These are phyloP conservation scores for Microplitis deprimator DNA, from an alignment of 2,888 invertebrate species.

Conservation along the genomic window DNA sequence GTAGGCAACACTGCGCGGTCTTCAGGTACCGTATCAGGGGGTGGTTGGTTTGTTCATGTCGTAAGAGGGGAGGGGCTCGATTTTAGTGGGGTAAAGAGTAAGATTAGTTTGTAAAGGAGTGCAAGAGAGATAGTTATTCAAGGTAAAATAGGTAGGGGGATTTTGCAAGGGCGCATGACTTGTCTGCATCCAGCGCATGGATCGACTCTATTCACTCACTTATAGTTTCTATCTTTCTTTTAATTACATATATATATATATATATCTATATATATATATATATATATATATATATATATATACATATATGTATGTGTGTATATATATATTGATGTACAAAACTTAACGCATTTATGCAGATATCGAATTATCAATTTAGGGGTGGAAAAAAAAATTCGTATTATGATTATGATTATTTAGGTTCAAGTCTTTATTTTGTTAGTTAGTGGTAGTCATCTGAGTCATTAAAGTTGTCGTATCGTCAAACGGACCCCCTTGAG, in stretches of 20 bases:
- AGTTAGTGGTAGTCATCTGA: neutral
- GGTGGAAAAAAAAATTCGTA: too few relatives aligned
- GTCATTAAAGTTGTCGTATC: conserved; percentile 6
- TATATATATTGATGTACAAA: neutral
- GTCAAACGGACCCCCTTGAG: neutral
- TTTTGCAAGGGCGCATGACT: conserved; percentile 62
- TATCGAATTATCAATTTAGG: neutral
- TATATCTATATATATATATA: conserved; percentile 20
- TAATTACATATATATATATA: conserved; percentile 5
- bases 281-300: conserved; percentile 18
- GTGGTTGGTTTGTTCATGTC: conserved; percentile 39
- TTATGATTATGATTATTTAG: too few relatives aligned
- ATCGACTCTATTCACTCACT: conserved; percentile 58
- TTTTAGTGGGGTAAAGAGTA: conserved; percentile 7
- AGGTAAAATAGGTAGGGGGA: conserved; percentile 41
- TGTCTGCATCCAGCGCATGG: conserved; percentile 65
- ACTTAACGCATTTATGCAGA: neutral
- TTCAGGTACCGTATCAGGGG: conserved; percentile 49
- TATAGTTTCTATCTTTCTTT: conserved; percentile 22
- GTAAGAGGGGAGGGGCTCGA: conserved; percentile 9
- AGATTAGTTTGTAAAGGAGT: conserved; percentile 21
- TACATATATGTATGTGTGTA: neutral
- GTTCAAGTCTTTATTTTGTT: neutral
- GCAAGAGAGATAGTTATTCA: conserved; percentile 12
- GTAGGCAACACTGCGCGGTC: conserved; percentile 63